Evolutionary conservation across 1,140 invertebrate genomes (phyloP), one percentile per base, ranked within the genome.

Genomic region (Stegodyphus mimosarum): DNA sequence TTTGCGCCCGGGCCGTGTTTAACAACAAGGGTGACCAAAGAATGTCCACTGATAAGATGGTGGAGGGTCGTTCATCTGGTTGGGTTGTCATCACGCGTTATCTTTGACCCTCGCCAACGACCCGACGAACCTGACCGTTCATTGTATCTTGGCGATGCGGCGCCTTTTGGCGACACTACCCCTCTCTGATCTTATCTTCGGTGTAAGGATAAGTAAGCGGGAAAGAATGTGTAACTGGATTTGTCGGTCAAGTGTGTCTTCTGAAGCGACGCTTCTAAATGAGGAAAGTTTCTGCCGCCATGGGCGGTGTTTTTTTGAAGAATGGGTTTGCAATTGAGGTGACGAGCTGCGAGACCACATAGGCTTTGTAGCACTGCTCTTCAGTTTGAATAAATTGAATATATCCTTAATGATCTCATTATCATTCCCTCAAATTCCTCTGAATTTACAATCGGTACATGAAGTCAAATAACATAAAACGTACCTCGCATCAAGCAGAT

Each of bases 241-340:
- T 70, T 70, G 67, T 70, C 67, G 67, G 67, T 70, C 48, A 48
- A 70, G 67, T 18, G 48, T 70, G 17, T 70, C 67, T 70, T 70
- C 10, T n/a, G 55, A 60, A 60, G 33, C 33, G 33, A 33, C 33
- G 33, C 3, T 33, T 33, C 33, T 33, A 33, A 33, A 33, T 33
- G 33, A 33, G 33, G 33, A 33, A 33, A 33, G 33, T 3, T 33
- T 33, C 33, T 33, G 33, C 33, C 33, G 33, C 33, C 33, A 33
- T 33, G 3, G 33, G 33, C 33, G 33, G 33, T 33, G 33, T 33
- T 33, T 33, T 33, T 33, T 33, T 33, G 33, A 33, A 33, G 33
- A 33, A 33, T 33, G 33, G 33, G 33, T 33, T 33, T 33, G 33
- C 33, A 33, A 33, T 3, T 33, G 55, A 1, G 55, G 9, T 15